Evolutionary conservation across 2,888 invertebrate genomes (phyloP).

Genomic region (Encarsia formosa): DNA sequence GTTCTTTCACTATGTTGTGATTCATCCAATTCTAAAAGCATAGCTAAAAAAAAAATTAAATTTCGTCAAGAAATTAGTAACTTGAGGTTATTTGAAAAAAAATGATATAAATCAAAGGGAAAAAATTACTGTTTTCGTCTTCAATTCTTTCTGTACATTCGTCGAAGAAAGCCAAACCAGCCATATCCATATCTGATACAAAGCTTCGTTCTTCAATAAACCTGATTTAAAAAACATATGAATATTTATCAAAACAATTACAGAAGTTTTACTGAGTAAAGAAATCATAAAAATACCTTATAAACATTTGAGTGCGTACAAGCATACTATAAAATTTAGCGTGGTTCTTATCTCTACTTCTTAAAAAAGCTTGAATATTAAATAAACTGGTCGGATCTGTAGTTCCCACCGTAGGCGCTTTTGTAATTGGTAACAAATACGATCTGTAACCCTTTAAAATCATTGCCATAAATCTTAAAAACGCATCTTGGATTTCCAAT

Average conservation of each 20-base stretch:
- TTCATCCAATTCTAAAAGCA: conserved; percentile 76
- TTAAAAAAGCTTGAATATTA: conserved; percentile 84
- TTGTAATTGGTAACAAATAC: conserved; percentile 86
- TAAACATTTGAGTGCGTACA: conserved; percentile 95
- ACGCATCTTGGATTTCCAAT: conserved; percentile 94
- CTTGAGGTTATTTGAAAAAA: neutral
- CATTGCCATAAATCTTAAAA: conserved; percentile 90
- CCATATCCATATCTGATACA: conserved; percentile 91
- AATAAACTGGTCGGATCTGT: conserved; percentile 95
- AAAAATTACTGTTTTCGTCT: conserved; percentile 43
- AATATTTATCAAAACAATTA: conserved; percentile 3
- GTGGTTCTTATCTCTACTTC: conserved; percentile 83
- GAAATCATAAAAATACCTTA: conserved; percentile 46
- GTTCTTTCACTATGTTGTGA: conserved; percentile 80
- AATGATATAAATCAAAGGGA: neutral
- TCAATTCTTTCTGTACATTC: conserved; percentile 85
- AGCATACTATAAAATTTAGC: conserved; percentile 85
- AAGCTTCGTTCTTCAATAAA: conserved; percentile 99
- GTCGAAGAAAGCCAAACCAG: conserved; percentile 93
- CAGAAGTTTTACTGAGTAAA: too few relatives aligned
- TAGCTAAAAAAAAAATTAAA: conserved; percentile 32
- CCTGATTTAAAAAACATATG: conserved; percentile 51
- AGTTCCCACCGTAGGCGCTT: conserved; percentile 87
- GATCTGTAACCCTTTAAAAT: conserved; percentile 86
- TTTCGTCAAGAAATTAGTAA: neutral